Evolutionary conservation across 1,140 invertebrate species (phyloP).

Genomic region (Idris sp.): DNA sequence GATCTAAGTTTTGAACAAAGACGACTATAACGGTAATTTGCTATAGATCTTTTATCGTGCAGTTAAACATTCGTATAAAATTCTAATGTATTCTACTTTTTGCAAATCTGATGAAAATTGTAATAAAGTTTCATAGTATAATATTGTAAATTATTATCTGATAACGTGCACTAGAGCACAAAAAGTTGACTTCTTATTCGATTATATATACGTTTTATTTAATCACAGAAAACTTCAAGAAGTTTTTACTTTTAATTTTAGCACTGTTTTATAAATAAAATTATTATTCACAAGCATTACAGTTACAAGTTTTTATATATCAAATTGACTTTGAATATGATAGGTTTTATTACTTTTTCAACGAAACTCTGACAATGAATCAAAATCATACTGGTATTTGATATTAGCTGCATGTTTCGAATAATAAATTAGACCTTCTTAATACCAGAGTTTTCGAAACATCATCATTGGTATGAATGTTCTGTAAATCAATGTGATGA

Average conservation of each 20-base stretch:
- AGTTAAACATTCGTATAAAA: slow-evolving; percentile 22
- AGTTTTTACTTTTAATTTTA: too few species aligned
- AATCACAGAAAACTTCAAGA: too few species aligned
- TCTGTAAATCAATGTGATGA: slow-evolving; percentile 7
- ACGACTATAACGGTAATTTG: slow-evolving; percentile 8
- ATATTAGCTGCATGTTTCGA: slow-evolving; percentile 16
- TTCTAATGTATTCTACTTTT: slow-evolving; percentile 22
- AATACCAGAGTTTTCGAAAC: slow-evolving; percentile 19
- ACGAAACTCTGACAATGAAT: too few species aligned
- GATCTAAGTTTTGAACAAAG: slow-evolving; percentile 8
- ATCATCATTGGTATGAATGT: slow-evolving; percentile 8
- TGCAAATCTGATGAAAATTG: slow-evolving; percentile 30
- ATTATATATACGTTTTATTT: too few species aligned
- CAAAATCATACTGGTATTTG: too few species aligned
- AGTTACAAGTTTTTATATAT: too few species aligned
- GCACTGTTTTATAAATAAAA: too few species aligned
- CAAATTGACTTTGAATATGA: too few species aligned
- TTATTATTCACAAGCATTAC: too few species aligned
- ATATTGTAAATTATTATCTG: not conserved
- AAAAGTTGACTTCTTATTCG: too few species aligned
- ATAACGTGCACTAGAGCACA: too few species aligned
- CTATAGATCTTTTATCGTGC: slow-evolving; percentile 19
- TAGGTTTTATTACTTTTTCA: too few species aligned
- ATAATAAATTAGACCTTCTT: slow-evolving; percentile 25
- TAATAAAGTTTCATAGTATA: slow-evolving; percentile 21